Conservation (phyloP, 2,113 vertebrate genomes). For the Gnathonemus longibarbis region DNA sequence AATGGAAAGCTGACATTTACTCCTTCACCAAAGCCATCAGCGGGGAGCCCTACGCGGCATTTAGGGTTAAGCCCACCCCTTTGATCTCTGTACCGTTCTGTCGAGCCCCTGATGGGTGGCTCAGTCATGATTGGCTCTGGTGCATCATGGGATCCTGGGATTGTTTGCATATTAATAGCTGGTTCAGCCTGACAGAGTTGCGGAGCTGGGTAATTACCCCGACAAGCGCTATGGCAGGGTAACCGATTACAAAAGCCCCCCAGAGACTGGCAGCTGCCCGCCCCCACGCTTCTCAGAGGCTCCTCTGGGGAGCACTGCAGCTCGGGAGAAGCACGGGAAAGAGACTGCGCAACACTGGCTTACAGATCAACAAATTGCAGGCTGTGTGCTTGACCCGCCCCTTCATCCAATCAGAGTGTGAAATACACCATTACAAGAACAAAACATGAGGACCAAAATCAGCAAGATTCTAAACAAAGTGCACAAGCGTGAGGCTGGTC, state of each 20-base stretch:
- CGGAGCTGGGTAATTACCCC: conserved; percentile 78
- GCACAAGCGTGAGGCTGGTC: not conserved
- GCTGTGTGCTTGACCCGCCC: not conserved
- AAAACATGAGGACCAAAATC: not conserved
- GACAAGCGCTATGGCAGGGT: conserved; percentile 81
- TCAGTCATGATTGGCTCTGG: conserved; percentile 69
- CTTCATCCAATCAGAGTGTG: not conserved
- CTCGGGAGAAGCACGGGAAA: not conserved
- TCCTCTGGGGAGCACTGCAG: not conserved
- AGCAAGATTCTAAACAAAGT: not conserved
- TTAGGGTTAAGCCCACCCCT: conserved; percentile 48
- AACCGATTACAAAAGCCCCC: conserved; percentile 81
- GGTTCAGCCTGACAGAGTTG: conserved; percentile 63
- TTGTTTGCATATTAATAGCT: conserved; percentile 82
- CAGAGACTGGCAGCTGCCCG: conserved; percentile 48
- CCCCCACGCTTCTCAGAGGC: not conserved
- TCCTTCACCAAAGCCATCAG: conserved; percentile 55
- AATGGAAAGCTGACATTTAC: conserved; percentile 38
- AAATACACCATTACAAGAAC: not conserved
- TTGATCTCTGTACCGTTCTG: conserved; percentile 62
- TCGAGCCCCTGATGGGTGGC: conserved; percentile 66
- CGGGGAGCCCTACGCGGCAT: conserved; percentile 51
- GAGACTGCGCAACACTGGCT: not conserved
- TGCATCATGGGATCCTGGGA: conserved; percentile 76
- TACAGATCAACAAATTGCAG: not conserved